Conservation (phyloP, 2,113 vertebrate genomes). For the Desmodus rotundus region DNA sequence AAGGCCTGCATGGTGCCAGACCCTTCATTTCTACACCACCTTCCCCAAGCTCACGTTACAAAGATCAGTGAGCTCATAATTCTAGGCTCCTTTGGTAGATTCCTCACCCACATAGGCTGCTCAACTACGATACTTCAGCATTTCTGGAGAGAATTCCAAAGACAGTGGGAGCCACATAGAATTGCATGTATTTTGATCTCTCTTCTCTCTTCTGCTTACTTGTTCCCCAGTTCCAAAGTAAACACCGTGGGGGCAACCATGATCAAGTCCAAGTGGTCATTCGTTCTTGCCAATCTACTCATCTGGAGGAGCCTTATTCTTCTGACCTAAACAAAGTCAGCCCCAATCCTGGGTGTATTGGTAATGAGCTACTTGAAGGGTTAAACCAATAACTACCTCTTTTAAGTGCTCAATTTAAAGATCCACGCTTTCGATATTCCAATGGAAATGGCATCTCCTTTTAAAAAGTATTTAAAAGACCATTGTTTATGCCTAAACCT, state of each 20-base stretch:
- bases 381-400: background rate
- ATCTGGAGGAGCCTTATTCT: background rate
- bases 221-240: background rate
- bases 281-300: background rate
- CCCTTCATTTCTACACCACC: background rate
- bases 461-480: background rate
- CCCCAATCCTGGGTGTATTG: background rate
- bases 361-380: background rate
- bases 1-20: background rate
- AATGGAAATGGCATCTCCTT: background rate
- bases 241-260: background rate
- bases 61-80: background rate
- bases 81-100: background rate
- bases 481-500: background rate
- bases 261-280: background rate
- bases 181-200: background rate
- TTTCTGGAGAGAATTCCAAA: background rate
- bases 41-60: background rate
- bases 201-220: background rate
- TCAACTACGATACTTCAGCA: background rate
- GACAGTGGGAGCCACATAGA: background rate
- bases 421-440: background rate
- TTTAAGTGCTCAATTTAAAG: slow-evolving; percentile 19
- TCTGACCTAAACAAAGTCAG: background rate
- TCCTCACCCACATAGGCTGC: background rate